phyloP scores from a whole-genome alignment of 2,797 vertebrate genomes.

The Gymnopithys bicolor region DNA sequence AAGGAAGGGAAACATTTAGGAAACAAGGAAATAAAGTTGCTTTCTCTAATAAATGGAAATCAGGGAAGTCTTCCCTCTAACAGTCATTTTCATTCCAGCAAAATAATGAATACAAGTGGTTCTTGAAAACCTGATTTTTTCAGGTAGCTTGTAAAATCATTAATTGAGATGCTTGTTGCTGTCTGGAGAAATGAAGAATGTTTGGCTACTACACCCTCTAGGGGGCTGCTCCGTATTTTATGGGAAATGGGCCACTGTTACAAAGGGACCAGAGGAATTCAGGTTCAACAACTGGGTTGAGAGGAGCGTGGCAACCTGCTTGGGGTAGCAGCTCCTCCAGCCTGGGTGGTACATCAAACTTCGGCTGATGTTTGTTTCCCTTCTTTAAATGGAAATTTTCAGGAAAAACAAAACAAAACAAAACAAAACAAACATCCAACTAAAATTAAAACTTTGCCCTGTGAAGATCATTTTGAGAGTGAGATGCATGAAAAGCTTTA shows the following conservation, averaged over 20 bases:
- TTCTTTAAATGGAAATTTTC: background rate
- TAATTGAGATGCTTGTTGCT: background rate
- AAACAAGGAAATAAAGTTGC: background rate
- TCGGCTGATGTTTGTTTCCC: background rate
- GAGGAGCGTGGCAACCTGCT: background rate
- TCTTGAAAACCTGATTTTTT: slow-evolving; percentile 3
- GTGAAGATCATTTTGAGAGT: background rate
- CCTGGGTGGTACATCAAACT: background rate
- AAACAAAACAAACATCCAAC: too few species aligned
- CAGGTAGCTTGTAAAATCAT: background rate
- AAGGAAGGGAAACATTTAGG: background rate
- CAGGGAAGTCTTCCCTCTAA: background rate
- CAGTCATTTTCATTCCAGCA: background rate
- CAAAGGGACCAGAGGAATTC: background rate
- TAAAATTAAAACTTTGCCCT: background rate
- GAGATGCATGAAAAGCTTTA: background rate
- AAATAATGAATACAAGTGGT: background rate
- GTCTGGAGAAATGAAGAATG: background rate
- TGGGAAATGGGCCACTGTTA: background rate
- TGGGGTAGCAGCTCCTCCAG: background rate
- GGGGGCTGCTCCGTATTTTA: background rate
- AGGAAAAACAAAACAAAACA: background rate
- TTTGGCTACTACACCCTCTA: background rate
- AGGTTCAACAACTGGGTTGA: background rate
- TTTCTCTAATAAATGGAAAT: background rate